Base-by-base conservation (phyloP, 2,888 invertebrate genomes). In the Ctenicera cuprea region DNA sequence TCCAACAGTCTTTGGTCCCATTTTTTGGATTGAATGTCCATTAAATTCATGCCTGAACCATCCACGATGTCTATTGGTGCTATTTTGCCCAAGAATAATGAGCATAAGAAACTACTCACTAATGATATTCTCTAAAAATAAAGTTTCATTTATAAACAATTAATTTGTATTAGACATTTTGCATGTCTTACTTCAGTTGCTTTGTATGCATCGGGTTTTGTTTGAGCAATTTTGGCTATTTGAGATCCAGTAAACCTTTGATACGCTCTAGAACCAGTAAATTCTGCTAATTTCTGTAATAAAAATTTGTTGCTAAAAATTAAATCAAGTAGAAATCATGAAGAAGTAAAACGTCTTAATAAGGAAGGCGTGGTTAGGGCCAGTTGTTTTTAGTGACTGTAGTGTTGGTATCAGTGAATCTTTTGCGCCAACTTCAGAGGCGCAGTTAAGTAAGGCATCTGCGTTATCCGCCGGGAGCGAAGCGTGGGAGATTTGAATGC, bases 41-140 rank as follows among this genome's bases (percentile, higher is more conserved):
- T 88, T 16, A 99, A 88, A 88, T 99, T 99, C 97, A 97, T 99
- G 14, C 99, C 99, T 0, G 97, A 97, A 0, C 94, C 98, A 86
- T 99, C 99, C 0, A 96, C 91, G 77, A 91, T 91, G 87, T 99
- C 99, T 61, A 99, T 96, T 0, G 96, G 94, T 0, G 97, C 97
- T 77, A 97, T 93, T 81, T 91, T 89, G 0, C 98, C 98, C 45
- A 97, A 87, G 84, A 99, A 94, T 65, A 99, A 86, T 0, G 96
- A 95, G 74, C 95, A 95, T 0, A 94, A 91, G 87, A 99, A 99
- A 80, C 97, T 98, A 83, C 98, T 98, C 3, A 99, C 92, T 50
- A 99, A 88, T 0, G 98, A 97, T 79, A 99, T 96, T 81, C 96
- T 90, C 93, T 94, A 86, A 71, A 90, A 89, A 74, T 74, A 16